Percentiles rank a stretch among this genome's conserved stretches.
phyloP scores from a whole-genome alignment of 30 jellyfish, hydroid and myxozoan species.

The Chironex yamaguchii region DNA sequence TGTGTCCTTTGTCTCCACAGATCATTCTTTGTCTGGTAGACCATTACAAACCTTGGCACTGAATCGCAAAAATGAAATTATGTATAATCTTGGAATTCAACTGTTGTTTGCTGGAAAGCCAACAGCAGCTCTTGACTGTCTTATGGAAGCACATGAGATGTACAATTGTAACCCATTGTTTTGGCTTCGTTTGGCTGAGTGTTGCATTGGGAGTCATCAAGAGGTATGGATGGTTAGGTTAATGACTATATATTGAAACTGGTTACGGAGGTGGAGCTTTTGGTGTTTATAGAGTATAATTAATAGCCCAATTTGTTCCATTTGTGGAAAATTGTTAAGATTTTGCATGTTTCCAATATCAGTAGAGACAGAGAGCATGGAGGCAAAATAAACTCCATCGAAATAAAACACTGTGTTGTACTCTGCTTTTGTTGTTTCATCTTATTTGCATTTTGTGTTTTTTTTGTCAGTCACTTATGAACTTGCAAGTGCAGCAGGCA shows the following conservation, averaged over 20 bases:
- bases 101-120: conserved; percentile 88
- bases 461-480: background rate
- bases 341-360: too few species aligned
- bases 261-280: background rate
- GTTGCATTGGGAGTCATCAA: conserved; percentile 86
- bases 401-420: too few species aligned
- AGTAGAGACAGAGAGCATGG: too few species aligned
- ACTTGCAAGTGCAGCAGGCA: conserved; percentile 19
- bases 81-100: conserved; percentile 91
- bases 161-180: conserved; percentile 92
- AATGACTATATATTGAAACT: background rate
- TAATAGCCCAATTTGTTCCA: too few species aligned
- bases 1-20: too few species aligned
- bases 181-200: conserved; percentile 96
- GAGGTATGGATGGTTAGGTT: conserved; percentile 53
- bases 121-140: conserved; percentile 86
- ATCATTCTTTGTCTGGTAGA: conserved; percentile 86
- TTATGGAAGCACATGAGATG: conserved; percentile 80
- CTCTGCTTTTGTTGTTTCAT: too few species aligned
- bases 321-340: too few species aligned
- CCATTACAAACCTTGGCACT: conserved; percentile 90
- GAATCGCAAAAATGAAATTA: conserved; percentile 80
- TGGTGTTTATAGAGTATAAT: too few species aligned
- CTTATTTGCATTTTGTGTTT: too few species aligned
- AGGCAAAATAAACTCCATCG: too few species aligned